phyloP scores from a whole-genome alignment of 2,113 vertebrate species.

The Paramisgurnus dabryanus region DNA sequence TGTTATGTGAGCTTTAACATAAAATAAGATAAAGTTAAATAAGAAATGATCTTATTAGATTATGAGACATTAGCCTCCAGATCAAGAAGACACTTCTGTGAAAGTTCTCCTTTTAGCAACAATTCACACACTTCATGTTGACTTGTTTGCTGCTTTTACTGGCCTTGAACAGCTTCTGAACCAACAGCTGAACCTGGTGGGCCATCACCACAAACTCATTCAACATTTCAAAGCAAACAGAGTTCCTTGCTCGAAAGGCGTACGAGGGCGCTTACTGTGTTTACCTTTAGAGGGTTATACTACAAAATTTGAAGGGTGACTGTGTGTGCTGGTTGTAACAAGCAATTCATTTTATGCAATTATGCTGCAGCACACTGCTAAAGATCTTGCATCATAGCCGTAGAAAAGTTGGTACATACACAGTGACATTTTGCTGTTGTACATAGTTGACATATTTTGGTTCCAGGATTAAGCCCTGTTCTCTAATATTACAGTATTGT shows the following conservation, averaged over 20 bases:
- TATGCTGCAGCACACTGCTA: too few relatives aligned
- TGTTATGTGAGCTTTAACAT: too few relatives aligned
- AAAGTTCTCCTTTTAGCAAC: slow-evolving; percentile 23
- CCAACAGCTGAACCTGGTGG: slow-evolving; percentile 14
- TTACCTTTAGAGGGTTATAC: slow-evolving; percentile 60
- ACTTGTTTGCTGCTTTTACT: slow-evolving; percentile 14
- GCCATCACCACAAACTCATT: slow-evolving; percentile 49
- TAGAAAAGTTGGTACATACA: too few relatives aligned
- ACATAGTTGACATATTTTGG: too few relatives aligned
- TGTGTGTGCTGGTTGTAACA: slow-evolving; percentile 62
- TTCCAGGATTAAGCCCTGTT: too few relatives aligned
- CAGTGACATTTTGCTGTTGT: too few relatives aligned
- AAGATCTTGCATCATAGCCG: too few relatives aligned
- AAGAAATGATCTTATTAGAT: too few relatives aligned
- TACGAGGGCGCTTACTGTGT: slow-evolving; percentile 65
- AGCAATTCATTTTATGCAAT: slow-evolving; percentile 48
- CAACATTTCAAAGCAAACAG: slow-evolving; percentile 64
- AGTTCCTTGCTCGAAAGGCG: slow-evolving; percentile 49
- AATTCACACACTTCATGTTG: slow-evolving; percentile 3
- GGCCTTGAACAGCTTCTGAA: slow-evolving; percentile 6
- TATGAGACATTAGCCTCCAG: background rate
- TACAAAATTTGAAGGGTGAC: slow-evolving; percentile 46
- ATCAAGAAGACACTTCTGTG: slow-evolving; percentile 14
- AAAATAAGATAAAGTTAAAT: too few relatives aligned
- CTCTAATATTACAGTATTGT: too few relatives aligned